Evolutionary conservation across 2,113 vertebrate genomes (phyloP).

Genomic region (Syngnathus typhle): DNA sequence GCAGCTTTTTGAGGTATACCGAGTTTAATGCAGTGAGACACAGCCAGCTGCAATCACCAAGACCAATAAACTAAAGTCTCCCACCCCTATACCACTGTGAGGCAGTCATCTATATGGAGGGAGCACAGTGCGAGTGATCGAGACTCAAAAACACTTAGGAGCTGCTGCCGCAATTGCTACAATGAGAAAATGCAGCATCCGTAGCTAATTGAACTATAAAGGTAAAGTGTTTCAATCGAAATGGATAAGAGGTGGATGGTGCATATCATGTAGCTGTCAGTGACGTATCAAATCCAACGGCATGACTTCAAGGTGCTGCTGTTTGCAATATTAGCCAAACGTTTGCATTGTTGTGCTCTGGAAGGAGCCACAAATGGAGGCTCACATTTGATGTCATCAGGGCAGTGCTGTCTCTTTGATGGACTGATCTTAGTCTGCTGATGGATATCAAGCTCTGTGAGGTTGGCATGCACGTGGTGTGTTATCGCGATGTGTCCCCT

Average conservation of each 20-base stretch:
- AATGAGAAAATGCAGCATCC: constrained; percentile 23
- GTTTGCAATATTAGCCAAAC: neutral
- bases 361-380: neutral
- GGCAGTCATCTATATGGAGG: constrained; percentile 11
- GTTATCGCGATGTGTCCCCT: constrained; percentile 2
- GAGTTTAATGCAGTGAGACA: constrained; percentile 57
- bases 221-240: constrained; percentile 16
- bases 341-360: constrained; percentile 6
- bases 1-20: constrained; percentile 48
- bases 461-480: constrained; percentile 29
- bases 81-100: constrained; percentile 6
- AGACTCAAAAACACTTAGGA: constrained; percentile 11
- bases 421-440: constrained; percentile 10
- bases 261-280: constrained; percentile 17
- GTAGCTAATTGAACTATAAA: constrained; percentile 16
- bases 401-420: constrained; percentile 5
- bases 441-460: constrained; percentile 11
- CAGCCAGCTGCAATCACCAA: constrained; percentile 55
- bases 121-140: neutral
- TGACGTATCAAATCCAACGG: constrained; percentile 30
- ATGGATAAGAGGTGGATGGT: neutral
- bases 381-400: neutral
- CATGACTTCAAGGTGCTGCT: constrained; percentile 20
- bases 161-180: constrained; percentile 1
- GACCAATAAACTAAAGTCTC: constrained; percentile 37